Conservation (phyloP, 1,140 invertebrate genomes). For the Asbolus verrucosus region DNA sequence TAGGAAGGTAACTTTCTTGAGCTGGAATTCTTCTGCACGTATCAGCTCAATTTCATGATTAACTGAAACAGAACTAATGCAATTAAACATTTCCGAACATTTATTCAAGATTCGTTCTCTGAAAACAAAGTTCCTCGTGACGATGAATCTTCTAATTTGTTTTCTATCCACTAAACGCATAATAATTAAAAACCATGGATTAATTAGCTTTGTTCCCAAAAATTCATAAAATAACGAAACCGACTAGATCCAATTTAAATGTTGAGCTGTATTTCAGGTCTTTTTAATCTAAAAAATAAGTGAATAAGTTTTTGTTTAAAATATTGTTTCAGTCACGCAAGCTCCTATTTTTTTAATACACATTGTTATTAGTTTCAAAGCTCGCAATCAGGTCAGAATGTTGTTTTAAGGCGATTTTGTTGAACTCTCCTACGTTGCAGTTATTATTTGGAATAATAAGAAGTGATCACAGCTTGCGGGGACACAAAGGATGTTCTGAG, state of each 20-base stretch:
- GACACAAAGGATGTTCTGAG: slow-evolving; percentile 23
- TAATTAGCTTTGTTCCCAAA: slow-evolving; percentile 11
- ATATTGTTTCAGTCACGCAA: slow-evolving; percentile 3
- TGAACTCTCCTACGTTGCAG: slow-evolving; percentile 19
- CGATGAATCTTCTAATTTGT: slow-evolving; percentile 9
- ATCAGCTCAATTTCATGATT: slow-evolving; percentile 34
- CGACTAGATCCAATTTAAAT: slow-evolving; percentile 3
- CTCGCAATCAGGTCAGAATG: slow-evolving; percentile 6
- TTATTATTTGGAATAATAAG: slow-evolving; percentile 1
- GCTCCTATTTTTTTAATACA: too few species aligned
- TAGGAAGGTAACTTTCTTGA: slow-evolving; percentile 18
- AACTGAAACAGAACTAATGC: slow-evolving; percentile 28
- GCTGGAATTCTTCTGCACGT: slow-evolving; percentile 10
- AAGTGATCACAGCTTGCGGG: slow-evolving; percentile 22
- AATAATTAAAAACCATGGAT: slow-evolving; percentile 20
- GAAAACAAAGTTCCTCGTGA: slow-evolving; percentile 9
- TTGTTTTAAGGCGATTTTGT: too few species aligned
- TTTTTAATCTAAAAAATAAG: background rate
- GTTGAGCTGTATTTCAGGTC: background rate
- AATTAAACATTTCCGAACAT: slow-evolving; percentile 31
- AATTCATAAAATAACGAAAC: slow-evolving; percentile 17
- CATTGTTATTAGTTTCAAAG: too few species aligned
- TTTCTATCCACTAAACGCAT: background rate
- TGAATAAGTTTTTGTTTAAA: slow-evolving; percentile 5
- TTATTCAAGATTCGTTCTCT: slow-evolving; percentile 15